Evolutionary conservation across 2,113 vertebrate genomes (phyloP).

Genomic region (Thamnaconus septentrionalis): DNA sequence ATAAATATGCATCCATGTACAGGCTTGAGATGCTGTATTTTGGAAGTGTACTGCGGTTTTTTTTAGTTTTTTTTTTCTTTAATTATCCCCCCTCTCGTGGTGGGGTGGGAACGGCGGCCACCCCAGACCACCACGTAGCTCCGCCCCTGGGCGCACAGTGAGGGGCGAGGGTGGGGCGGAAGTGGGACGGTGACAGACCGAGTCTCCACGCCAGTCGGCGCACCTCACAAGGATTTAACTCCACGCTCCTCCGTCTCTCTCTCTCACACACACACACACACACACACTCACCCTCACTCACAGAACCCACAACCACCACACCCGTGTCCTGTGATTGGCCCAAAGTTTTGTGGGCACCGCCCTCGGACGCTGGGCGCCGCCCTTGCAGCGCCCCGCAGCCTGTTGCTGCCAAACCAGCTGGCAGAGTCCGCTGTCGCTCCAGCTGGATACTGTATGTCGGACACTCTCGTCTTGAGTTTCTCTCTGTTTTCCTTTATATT

Average conservation of each 20-base stretch:
- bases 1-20: too few species aligned
- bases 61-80: too few species aligned
- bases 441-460: neutral
- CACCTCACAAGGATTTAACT: constrained; percentile 63
- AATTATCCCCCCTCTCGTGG: too few species aligned
- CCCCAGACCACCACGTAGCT: too few species aligned
- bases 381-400: constrained; percentile 39
- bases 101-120: too few species aligned
- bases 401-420: constrained; percentile 60
- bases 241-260: neutral
- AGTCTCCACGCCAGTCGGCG: constrained; percentile 65
- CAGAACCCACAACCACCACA: constrained; percentile 33
- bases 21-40: too few species aligned
- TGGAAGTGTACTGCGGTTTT: too few species aligned
- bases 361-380: constrained; percentile 39
- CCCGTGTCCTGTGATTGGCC: constrained; percentile 67
- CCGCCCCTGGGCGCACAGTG: neutral
- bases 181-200: constrained; percentile 31
- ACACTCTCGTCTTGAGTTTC: constrained; percentile 19
- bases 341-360: constrained; percentile 69
- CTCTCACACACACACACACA: too few species aligned
- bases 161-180: neutral
- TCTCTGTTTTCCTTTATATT: neutral
- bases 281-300: too few species aligned
- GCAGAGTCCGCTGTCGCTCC: constrained; percentile 19